A percentile compares a stretch with the other conserved stretches of the same genome.
These are phyloP conservation scores for Neoniphon sammara DNA, from an alignment of 2,797 vertebrate genomes.

Conservation along the genomic window DNA sequence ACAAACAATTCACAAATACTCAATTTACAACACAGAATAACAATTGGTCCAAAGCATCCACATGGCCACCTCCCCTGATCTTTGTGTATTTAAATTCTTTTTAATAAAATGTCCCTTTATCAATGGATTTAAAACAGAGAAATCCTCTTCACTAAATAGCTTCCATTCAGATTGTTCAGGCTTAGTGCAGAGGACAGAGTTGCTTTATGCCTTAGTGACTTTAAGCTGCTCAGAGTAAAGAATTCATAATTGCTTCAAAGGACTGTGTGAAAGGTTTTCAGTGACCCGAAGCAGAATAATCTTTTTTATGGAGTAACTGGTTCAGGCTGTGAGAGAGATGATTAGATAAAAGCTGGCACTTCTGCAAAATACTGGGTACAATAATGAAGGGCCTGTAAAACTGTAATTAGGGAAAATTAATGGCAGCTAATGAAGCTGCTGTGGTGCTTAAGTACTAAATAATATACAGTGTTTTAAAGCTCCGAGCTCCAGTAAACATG, in stretches of 20 bases:
- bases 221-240: slow-evolving; percentile 60
- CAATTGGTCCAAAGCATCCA: neutral
- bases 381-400: slow-evolving; percentile 43
- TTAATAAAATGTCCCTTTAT: slow-evolving; percentile 36
- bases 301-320: slow-evolving; percentile 48
- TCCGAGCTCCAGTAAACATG: slow-evolving; percentile 39
- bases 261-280: slow-evolving; percentile 58
- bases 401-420: slow-evolving; percentile 53
- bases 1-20: slow-evolving; percentile 11
- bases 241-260: slow-evolving; percentile 61
- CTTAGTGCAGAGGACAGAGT: slow-evolving; percentile 28
- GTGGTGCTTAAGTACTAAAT: slow-evolving; percentile 36
- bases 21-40: neutral
- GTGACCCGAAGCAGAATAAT: slow-evolving; percentile 66
- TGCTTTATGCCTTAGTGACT: slow-evolving; percentile 51
- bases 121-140: slow-evolving; percentile 37
- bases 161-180: slow-evolving; percentile 21
- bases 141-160: slow-evolving; percentile 33
- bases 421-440: slow-evolving; percentile 51
- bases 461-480: slow-evolving; percentile 42
- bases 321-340: slow-evolving; percentile 32
- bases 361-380: slow-evolving; percentile 40
- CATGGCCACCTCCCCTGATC: neutral
- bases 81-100: slow-evolving; percentile 27
- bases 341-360: slow-evolving; percentile 49